Evolutionary conservation across 2,888 invertebrate genomes (phyloP), one percentile per base, ranked within the genome.

Genomic region (Lasioglossum leucozonium): DNA sequence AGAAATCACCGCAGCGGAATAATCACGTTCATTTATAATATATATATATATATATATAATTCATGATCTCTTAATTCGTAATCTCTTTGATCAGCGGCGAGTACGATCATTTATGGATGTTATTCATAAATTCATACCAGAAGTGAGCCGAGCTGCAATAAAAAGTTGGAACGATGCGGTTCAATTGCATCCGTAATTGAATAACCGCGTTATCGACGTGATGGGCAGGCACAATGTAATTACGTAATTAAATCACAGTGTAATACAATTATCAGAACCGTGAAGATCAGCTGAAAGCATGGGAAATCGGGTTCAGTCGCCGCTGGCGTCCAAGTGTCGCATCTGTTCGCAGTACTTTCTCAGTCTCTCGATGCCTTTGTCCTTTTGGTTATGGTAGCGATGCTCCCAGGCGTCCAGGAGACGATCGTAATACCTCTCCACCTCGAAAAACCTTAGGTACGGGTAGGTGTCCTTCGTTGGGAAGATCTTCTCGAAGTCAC

Each of bases 291-390:
- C n/a, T 11, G 55, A 13, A n/a, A 11, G 11, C 11, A n/a, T 58
- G 4, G 11, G 55, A 58, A n/a, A n/a, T 26, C 58, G 13, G 5
- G 26, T 5, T 37, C 37, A 67, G 37, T 67, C 71, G 10, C 16
- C 0, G 3, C 6, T 42, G 30, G 30, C 26, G 13, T 84, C 51
- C 0, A 84, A 44, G 16, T 84, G 85, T 47, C 47, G 47, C 80
- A 78, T 85, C 26, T 40, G 67, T 37, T 78, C 80, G 47, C 85
- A 86, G n/a, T 42, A 42, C 1, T 26, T 58, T 5, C 18, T 65
- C 58, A 86, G 34, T 47, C 76, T 67, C 4, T 77, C 30, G n/a
- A 89, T 93, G 96, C 98, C 98, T 89, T 96, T 95, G 16, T 95
- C 95, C 91, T 98, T 96, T 91, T 97, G 96, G 30, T 94, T 95